Evolutionary conservation across 2,113 vertebrate genomes (phyloP).

Genomic region (Morone saxatilis): DNA sequence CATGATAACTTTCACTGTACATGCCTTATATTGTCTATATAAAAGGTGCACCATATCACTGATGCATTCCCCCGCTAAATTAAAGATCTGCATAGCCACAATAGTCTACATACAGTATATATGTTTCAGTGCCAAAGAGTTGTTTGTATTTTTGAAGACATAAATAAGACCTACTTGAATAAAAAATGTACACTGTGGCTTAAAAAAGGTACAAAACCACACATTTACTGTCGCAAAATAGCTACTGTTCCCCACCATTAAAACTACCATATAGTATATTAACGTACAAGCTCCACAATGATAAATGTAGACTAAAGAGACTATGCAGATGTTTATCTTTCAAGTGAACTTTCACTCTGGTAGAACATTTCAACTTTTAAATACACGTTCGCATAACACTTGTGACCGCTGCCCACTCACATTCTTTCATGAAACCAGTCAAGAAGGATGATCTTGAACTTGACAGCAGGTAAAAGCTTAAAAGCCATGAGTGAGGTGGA

Average conservation of each 20-base stretch:
- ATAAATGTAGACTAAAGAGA: slow-evolving; percentile 47
- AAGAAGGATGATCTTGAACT: neutral
- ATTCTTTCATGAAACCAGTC: slow-evolving; percentile 27
- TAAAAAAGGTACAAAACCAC: neutral
- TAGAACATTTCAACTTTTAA: slow-evolving; percentile 41
- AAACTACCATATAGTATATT: slow-evolving; percentile 7
- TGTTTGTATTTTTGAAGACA: neutral
- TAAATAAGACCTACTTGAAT: neutral
- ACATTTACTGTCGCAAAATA: neutral
- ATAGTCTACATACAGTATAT: slow-evolving; percentile 26
- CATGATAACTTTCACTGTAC: slow-evolving; percentile 32
- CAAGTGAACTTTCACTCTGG: slow-evolving; percentile 40
- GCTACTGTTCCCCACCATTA: neutral
- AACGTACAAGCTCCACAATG: neutral
- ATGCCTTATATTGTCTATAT: slow-evolving; percentile 45
- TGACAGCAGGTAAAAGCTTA: slow-evolving; percentile 19
- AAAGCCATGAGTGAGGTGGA: neutral
- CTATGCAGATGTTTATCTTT: slow-evolving; percentile 57
- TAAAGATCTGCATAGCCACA: slow-evolving; percentile 57
- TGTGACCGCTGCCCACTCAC: slow-evolving; percentile 6
- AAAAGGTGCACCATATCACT: slow-evolving; percentile 31
- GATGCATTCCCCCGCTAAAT: slow-evolving; percentile 37
- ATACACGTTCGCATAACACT: slow-evolving; percentile 36
- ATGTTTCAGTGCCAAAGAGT: slow-evolving; percentile 10
- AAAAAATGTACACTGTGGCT: neutral